Base-by-base conservation (phyloP, 2,888 invertebrate species). In the Uloborus plumipes region DNA sequence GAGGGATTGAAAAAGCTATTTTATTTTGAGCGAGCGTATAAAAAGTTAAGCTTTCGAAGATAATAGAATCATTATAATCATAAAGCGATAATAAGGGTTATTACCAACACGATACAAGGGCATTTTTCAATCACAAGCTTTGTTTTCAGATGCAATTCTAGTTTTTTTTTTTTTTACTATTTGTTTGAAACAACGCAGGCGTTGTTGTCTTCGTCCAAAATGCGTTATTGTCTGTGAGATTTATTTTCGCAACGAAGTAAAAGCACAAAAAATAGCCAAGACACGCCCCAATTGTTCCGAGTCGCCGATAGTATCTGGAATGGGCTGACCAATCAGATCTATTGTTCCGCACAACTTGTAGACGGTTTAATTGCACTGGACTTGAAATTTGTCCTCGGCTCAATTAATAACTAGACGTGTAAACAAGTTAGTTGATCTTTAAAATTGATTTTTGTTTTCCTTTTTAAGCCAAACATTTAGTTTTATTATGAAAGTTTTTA, bases 111-210 rank as follows among this genome's bases (percentile, higher is more conserved):
- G 51, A 50, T 51, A 72, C 78, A 78, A 64, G 59, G 58, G 51
- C n/a, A 49, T 66, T 66, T 79, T 78, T 81, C 80, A 74, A 81
- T 81, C 70, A 74, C 74, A 64, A 7, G 26, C 74, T 81, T 80
- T 80, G 79, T 73, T 73, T 59, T 22, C 18, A 18, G n/a, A 26
- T 1, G 59, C 26, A 15, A 16, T 31, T 72, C 53, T 59, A 22
- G 53, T 26, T 61, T 49, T 26, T 55, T n/a, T 55, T 22, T 59
- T 22, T 59, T 7, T 59, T 1, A 22, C 11, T 59, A 20, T 20
- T 59, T 59, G n/a, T 59, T 62, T 62, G 31, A 20, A 58, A 26
- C 39, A 49, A 50, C 55, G 71, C 76, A 76, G 69, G 62, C 61
- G 76, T 53, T 76, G 65, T 81, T 53, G 39, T 73, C 55, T 47